These are phyloP conservation scores for Pseudochirops corinnae DNA, from an alignment of 2,797 vertebrate genomes.

Conservation along the genomic window DNA sequence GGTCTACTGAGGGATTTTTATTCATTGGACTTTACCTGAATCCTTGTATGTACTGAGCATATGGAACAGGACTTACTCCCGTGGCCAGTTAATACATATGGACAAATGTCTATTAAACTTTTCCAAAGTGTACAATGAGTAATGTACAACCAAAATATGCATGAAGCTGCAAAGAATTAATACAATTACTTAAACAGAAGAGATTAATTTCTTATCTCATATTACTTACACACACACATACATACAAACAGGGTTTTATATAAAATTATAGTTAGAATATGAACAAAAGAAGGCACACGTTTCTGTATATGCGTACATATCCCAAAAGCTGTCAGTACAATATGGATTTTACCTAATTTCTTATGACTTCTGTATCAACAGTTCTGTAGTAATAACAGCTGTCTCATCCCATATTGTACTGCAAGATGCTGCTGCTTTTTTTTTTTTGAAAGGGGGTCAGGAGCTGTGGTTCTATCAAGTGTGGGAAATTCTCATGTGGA, in stretches of 20 bases:
- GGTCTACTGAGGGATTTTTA: not conserved
- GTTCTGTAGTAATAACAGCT: not conserved
- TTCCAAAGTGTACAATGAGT: not conserved
- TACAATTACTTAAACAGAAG: not conserved
- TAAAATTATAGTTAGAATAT: not conserved
- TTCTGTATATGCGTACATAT: not conserved
- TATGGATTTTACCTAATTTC: not conserved
- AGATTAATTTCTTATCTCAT: not conserved
- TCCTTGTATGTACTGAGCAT: not conserved
- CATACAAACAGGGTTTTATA: not conserved
- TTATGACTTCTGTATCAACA: not conserved
- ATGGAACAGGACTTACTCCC: not conserved
- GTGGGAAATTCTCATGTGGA: not conserved
- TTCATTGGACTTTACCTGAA: not conserved
- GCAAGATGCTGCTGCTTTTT: not conserved
- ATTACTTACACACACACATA: not conserved
- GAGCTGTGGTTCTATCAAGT: not conserved
- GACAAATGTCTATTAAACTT: not conserved
- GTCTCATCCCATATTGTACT: not conserved
- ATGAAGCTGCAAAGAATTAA: not conserved
- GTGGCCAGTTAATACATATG: not conserved
- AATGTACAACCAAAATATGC: not conserved
- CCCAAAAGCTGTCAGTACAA: not conserved
- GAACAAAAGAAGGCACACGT: not conserved
- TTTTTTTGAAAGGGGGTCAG: not conserved